phyloP scores from a whole-genome alignment of 30 jellyfish, hydroid and myxozoan species.

The Aurelia aurita region DNA sequence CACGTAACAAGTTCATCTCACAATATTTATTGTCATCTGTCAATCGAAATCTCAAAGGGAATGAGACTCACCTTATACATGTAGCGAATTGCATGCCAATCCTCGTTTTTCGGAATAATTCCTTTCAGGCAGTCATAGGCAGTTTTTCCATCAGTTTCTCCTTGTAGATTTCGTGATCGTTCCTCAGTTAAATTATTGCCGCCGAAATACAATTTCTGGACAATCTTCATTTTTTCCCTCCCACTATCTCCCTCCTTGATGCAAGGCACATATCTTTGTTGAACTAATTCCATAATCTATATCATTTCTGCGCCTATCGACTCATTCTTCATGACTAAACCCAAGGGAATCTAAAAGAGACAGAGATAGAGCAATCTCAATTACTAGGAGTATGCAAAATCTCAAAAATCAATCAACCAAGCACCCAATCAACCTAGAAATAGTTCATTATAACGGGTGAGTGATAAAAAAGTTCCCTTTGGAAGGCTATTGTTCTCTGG shows the following conservation, averaged over 20 bases:
- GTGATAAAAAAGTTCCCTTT: no score
- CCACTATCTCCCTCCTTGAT: not conserved
- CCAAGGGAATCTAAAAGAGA: conserved; percentile 19
- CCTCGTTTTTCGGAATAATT: conserved; percentile 13
- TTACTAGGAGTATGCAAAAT: not conserved
- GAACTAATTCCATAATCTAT: conserved; percentile 4
- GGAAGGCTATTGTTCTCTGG: no score
- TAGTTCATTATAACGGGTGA: no score
- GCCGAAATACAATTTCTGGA: conserved; percentile 13
- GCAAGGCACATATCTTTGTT: conserved; percentile 14
- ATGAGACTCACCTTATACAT: conserved; percentile 11
- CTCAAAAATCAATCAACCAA: no score
- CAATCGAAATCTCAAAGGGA: not conserved
- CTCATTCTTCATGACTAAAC: conserved; percentile 15
- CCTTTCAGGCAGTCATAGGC: conserved; percentile 44
- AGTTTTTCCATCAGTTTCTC: conserved; percentile 31
- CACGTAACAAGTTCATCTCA: not conserved
- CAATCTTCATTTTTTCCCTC: not conserved
- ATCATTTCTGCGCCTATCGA: conserved; percentile 30
- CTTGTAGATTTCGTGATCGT: conserved; percentile 17
- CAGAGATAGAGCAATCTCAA: not conserved
- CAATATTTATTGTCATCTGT: not conserved
- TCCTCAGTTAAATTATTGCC: conserved; percentile 36
- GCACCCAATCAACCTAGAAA: no score
- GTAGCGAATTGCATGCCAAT: not conserved